Conservation (phyloP, 2,797 vertebrate species). For the Premnoplex brunnescens region DNA sequence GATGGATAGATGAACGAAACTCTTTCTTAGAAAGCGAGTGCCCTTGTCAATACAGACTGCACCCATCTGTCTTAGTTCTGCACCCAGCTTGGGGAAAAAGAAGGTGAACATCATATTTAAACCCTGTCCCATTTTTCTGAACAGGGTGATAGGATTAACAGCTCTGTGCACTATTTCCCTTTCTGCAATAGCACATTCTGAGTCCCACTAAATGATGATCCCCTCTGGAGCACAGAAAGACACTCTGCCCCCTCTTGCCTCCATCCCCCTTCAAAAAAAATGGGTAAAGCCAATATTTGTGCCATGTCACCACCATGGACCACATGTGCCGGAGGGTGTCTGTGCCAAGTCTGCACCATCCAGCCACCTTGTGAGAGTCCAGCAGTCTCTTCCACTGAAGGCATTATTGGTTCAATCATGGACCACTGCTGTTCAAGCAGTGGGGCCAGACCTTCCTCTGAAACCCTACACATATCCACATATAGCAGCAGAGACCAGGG, state of each 20-base stretch:
- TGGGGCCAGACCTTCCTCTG: background rate
- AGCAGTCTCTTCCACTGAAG: background rate
- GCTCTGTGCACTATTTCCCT: background rate
- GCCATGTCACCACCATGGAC: background rate
- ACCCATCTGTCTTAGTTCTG: conserved; percentile 44
- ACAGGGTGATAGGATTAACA: background rate
- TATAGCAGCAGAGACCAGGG: background rate
- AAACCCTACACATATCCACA: background rate
- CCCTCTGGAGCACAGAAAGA: background rate
- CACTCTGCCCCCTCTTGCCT: background rate
- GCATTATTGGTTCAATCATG: background rate
- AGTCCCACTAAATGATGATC: background rate
- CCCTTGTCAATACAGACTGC: conserved; percentile 6
- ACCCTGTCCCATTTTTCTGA: background rate
- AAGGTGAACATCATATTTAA: background rate
- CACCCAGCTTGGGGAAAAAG: background rate
- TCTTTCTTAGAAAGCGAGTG: conserved; percentile 42
- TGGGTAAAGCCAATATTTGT: background rate
- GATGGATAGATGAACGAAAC: conserved; percentile 63
- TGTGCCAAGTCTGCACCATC: background rate
- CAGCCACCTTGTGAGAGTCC: background rate
- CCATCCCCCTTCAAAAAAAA: background rate
- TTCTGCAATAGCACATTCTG: background rate
- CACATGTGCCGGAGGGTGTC: background rate
- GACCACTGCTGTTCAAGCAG: background rate